Base-by-base conservation (phyloP, 2,797 vertebrate species). In the Etheostoma nigrum region DNA sequence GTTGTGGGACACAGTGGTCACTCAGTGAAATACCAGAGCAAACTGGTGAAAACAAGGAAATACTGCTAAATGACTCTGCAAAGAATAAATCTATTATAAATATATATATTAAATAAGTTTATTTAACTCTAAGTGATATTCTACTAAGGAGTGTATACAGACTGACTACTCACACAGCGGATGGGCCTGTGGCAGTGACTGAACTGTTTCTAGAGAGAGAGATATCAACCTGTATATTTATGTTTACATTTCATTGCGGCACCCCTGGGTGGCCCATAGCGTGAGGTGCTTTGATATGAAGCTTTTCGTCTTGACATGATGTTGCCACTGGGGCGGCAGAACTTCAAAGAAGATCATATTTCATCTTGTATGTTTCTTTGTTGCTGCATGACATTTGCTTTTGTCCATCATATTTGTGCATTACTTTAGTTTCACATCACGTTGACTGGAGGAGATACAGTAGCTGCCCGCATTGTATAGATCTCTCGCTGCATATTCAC, bases 21-120 rank as follows among this genome's bases (percentile, higher is more conserved):
- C 90, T 97, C 98, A 0, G 97, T 98, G 84, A 99, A 96, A 93
- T 99, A 99, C 91, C 98, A 99, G 96, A 98, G 97, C 94, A 99
- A 99, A 96, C 88, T 99, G 70, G 97, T 99, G 91, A 99, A 98
- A 96, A 99, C 97, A 61, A 96, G 98, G 93, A 99, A 97, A 91
- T 96, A 97, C 93, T 99, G 98, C 93, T 99, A 99, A 95, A 95
- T 96, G 90, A 90, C 94, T 93, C 86, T 88, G 84, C 80, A 95
- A 90, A 95, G 89, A 95, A 95, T 90, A 95, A 95, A 95, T 95
- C 93, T 95, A 96, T 96, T 94, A 89, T 90, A 92, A 81, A 95
- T 95, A 95, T 95, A 94, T 94, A 93, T 95, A 94, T 94, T 86
- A 93, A 95, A 95, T 91, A 96, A 93, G 92, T 94, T 90, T 78